Evolutionary conservation across 1,140 invertebrate genomes (phyloP), one percentile per base, ranked within the genome.

Genomic region (Drosophila sturtevanti): DNA sequence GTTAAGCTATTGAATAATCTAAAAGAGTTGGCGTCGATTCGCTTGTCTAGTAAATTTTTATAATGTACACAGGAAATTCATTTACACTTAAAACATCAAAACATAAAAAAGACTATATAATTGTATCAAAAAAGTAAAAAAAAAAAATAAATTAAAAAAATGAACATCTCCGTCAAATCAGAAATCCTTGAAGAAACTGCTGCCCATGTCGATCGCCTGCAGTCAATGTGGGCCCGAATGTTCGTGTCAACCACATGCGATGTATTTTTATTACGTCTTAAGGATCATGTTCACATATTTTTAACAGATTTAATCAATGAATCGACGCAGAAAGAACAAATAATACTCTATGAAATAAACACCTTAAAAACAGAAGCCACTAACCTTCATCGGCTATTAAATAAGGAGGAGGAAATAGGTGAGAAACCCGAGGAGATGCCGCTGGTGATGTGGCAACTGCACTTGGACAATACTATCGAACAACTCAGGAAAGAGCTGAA

Each of bases 391-490:
- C 71, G 87, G 0, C 66, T 89, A 27, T 59, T 89, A 2, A 72
- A 89, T 21, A 44, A 67, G 27, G 24, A 76, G 5, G 62, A 80
- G 5, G 48, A 70, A 14, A 61, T 89, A 1, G 76, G 65, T n/a
- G 41, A 62, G 31, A 56, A 68, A 0, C 64, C 71, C 0, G 62
- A 73, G 7, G 68, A 74, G 37, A 68, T 79, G 31, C 81, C 84
- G 0, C 66, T 87, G 41, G 27, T 79, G 2, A 48, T 77, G 1
- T 69, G 74, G 51, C 76, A 81, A 44, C 56, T 64, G 7, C 59
- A 77, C n/a, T 52, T 89, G 48, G 81, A 89, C 60, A 79, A 81
- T 24, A 74, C 79, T 41, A 72, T 89, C 16, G 59, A 70, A 22
- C 72, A 89, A 10, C 16, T 89, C 41, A 72, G 84, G 12, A 71